These are phyloP conservation scores for Ciona savignyi DNA, from an alignment of 23 tunicate species.

Conservation along the genomic window DNA sequence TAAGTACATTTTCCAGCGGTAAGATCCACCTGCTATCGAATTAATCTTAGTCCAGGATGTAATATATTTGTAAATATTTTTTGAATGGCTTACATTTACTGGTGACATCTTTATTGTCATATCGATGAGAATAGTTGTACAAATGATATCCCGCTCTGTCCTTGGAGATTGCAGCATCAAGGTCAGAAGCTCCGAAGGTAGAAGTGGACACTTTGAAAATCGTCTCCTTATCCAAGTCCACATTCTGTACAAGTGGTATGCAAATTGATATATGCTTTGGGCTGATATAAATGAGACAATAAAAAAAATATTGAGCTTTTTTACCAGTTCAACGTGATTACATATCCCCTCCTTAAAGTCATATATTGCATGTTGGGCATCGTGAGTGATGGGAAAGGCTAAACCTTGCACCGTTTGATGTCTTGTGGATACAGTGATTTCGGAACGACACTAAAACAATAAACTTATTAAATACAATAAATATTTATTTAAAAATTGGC, in stretches of 20 bases:
- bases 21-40: too few species aligned
- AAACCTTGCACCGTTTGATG: conserved; percentile 68
- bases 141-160: conserved; percentile 66
- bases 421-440: conserved; percentile 33
- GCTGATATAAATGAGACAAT: too few species aligned
- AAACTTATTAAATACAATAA: too few species aligned
- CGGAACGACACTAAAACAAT: too few species aligned
- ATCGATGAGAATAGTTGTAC: conserved; percentile 53
- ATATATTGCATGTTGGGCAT: conserved; percentile 21
- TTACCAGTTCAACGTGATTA: conserved; percentile 71
- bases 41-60: too few species aligned
- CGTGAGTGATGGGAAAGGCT: conserved; percentile 52
- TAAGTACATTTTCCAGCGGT: too few species aligned
- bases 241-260: conserved; percentile 16
- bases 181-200: conserved; percentile 27
- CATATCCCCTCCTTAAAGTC: conserved; percentile 28
- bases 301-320: not conserved
- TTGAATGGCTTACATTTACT: not conserved
- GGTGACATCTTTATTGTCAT: conserved; percentile 29
- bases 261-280: too few species aligned
- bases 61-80: not conserved
- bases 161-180: conserved; percentile 26
- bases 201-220: conserved; percentile 28
- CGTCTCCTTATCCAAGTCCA: conserved; percentile 47
- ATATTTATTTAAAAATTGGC: too few species aligned